Percentiles rank a stretch among this genome's conserved stretches.
Conservation (phyloP, 2,797 vertebrate genomes). For the Gymnocypris eckloni region DNA sequence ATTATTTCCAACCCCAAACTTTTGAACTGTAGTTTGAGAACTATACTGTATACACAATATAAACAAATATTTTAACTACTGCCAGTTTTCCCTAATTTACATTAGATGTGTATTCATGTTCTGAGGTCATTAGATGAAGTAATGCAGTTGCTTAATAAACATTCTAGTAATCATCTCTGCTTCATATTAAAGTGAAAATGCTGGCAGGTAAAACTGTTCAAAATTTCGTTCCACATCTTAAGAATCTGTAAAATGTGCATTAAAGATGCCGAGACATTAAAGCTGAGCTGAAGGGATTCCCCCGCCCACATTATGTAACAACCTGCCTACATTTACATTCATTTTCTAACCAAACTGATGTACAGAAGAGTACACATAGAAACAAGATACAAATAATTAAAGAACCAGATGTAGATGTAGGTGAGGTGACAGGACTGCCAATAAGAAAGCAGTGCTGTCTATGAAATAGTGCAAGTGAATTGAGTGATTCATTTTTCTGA, state of each 20-base stretch:
- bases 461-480: conserved; percentile 1
- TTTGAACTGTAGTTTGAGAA: neutral
- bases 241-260: neutral
- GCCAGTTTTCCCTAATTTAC: neutral
- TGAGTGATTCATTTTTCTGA: conserved; percentile 39
- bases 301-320: conserved; percentile 22
- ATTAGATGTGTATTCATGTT: neutral
- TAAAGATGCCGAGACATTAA: neutral
- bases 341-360: conserved; percentile 9
- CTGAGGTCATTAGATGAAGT: neutral
- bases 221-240: neutral
- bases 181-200: neutral
- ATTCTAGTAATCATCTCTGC: neutral
- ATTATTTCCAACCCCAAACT: neutral
- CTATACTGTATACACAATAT: neutral
- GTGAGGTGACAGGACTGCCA: neutral
- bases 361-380: neutral
- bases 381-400: conserved; percentile 3
- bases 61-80: neutral
- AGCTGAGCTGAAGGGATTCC: neutral
- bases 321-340: conserved; percentile 13
- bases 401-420: neutral
- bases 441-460: conserved; percentile 7
- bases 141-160: neutral
- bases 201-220: neutral